Evolutionary conservation across 37 sponge, comb jelly and placozoan genomes (phyloP).

Genomic region (Halichondria panicea): DNA sequence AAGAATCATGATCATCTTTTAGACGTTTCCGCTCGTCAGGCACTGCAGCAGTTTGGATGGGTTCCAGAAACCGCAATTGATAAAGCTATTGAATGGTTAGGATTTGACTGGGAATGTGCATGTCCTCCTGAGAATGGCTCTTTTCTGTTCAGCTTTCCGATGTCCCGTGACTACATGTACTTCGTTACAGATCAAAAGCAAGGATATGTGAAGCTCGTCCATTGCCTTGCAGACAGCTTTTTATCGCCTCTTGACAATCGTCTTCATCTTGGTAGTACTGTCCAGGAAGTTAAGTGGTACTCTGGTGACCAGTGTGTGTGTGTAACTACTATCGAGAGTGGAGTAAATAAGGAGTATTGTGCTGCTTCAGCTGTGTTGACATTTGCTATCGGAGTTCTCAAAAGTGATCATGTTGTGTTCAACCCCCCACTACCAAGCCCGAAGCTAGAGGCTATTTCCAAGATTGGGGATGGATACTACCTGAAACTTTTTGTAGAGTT

Average conservation of each 20-base stretch:
- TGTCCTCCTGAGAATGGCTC: slow-evolving; percentile 9
- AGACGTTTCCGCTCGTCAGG: slow-evolving; percentile 33
- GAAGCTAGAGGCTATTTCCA: slow-evolving; percentile 36
- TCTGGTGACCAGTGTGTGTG: slow-evolving; percentile 62
- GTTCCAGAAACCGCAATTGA: slow-evolving; percentile 7
- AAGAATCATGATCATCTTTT: neutral
- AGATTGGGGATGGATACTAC: slow-evolving; percentile 3
- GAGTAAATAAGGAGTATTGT: slow-evolving; percentile 20
- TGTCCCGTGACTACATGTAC: neutral
- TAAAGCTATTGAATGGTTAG: slow-evolving; percentile 33
- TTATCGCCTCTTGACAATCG: slow-evolving; percentile 8
- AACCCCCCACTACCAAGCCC: slow-evolving; percentile 26
- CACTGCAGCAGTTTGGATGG: slow-evolving; percentile 26
- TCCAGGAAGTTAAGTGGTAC: slow-evolving; percentile 48
- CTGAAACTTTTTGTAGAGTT: slow-evolving; percentile 47
- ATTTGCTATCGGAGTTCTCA: slow-evolving; percentile 65
- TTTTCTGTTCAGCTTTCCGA: slow-evolving; percentile 1
- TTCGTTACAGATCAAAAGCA: slow-evolving; percentile 49
- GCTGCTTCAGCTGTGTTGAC: slow-evolving; percentile 44
- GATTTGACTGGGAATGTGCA: slow-evolving; percentile 25
- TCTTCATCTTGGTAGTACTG: slow-evolving; percentile 29
- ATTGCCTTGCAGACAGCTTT: slow-evolving; percentile 37
- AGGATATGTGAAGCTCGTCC: slow-evolving; percentile 29
- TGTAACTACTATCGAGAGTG: slow-evolving; percentile 16
- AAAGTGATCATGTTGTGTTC: slow-evolving; percentile 24